Evolutionary conservation across 2,113 vertebrate genomes (phyloP), one percentile per base, ranked within the genome.

Genomic region (Pollachius pollachius): DNA sequence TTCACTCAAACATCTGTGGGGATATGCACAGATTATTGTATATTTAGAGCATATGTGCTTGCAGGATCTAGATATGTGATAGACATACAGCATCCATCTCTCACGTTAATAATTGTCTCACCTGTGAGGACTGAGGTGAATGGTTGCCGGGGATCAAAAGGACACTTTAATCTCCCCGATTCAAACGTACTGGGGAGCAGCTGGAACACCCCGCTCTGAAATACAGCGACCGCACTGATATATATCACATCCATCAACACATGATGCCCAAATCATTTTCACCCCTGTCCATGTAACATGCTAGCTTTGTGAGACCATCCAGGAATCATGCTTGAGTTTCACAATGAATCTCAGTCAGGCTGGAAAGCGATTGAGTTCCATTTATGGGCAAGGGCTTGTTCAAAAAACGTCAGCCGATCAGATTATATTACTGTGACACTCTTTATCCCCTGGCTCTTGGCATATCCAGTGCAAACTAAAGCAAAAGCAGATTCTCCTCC

Each of bases 81-180:
- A 48, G 5, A 48, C 8, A 9, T 48, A 48, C 1, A 11, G 41
- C 11, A 48, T 48, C 41, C 41, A 9, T 48, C 41, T 13, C 41
- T 48, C 41, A 48, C 8, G 2, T 9, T 48, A 48, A n/a, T n/a
- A 72, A 69, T 84, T 62, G 63, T 75, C 91, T 93, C 89, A 99
- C 97, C 96, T 92, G 95, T 92, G 89, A 98, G 95, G 73, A 98
- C 94, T 5, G 97, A 99, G 72, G 96, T 93, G 80, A 98, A 99
- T 0, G 95, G 94, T 77, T 98, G 97, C 71, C 91, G 89, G 15
- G 97, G 97, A 86, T 99, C 97, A 7, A 97, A 99, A 3, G 97
- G 97, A 80, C 97, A 99, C 80, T 99, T 99, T 83, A 98, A 80
- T 75, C 97, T 90, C 67, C 97, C 97, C 21, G 97, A 98, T 86